Evolutionary conservation across 1,140 invertebrate genomes (phyloP).

Genomic region (Bombus consobrinus): DNA sequence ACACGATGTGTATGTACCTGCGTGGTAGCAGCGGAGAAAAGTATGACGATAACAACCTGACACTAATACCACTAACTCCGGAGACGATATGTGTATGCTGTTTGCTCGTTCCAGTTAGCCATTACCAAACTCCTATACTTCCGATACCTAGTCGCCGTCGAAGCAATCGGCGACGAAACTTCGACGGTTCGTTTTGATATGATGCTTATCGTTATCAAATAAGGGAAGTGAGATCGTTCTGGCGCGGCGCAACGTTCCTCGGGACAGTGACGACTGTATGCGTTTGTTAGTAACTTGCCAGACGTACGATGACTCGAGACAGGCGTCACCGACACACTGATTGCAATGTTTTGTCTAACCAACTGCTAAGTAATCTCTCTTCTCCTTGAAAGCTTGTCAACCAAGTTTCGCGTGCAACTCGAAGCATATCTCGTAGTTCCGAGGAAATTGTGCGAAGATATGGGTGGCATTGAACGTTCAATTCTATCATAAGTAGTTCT

Average conservation of each 20-base stretch:
- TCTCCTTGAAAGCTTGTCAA: slow-evolving; percentile 8
- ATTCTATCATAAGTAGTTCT: no score
- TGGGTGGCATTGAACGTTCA: background rate
- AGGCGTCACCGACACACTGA: slow-evolving; percentile 47
- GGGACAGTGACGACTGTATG: slow-evolving; percentile 17
- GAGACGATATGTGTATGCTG: slow-evolving; percentile 40
- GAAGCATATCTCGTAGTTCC: background rate
- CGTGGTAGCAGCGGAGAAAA: slow-evolving; percentile 47
- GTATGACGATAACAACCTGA: slow-evolving; percentile 60
- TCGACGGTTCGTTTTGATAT: slow-evolving; percentile 55
- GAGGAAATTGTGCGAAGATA: background rate
- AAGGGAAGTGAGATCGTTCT: slow-evolving; percentile 46
- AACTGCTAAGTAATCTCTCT: slow-evolving; percentile 23
- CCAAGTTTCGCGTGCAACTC: slow-evolving; percentile 6
- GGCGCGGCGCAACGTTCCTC: slow-evolving; percentile 2
- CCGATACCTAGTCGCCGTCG: slow-evolving; percentile 53
- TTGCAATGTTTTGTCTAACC: slow-evolving; percentile 57
- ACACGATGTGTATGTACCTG: slow-evolving; percentile 27
- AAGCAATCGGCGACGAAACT: slow-evolving; percentile 62
- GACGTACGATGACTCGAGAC: slow-evolving; percentile 55
- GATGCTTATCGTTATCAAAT: slow-evolving; percentile 64
- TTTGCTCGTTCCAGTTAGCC: slow-evolving; percentile 65
- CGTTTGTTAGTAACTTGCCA: slow-evolving; percentile 58
- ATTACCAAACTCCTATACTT: slow-evolving; percentile 65
- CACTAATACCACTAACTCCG: slow-evolving; percentile 37